phyloP scores from a whole-genome alignment of 2,888 invertebrate species.

The Noctua fimbriata region DNA sequence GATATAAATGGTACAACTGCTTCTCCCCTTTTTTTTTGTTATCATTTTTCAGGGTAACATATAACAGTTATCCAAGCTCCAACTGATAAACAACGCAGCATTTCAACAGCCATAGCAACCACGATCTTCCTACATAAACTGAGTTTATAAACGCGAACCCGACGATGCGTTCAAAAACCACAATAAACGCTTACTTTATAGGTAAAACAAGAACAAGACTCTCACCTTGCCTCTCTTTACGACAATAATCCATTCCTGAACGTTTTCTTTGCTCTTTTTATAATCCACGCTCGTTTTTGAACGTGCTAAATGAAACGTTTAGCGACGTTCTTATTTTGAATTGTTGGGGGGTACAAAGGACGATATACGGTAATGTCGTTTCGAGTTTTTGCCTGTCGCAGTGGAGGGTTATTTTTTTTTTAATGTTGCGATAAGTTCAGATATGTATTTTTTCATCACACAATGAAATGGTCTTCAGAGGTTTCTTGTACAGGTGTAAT shows the following conservation, averaged over 20 bases:
- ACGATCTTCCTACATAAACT: slow-evolving; percentile 56
- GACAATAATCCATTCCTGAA: slow-evolving; percentile 85
- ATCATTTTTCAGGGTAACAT: not conserved
- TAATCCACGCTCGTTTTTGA: slow-evolving; percentile 73
- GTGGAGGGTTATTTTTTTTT: slow-evolving; percentile 41
- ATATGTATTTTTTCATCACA: not conserved
- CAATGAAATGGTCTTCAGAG: rapidly evolving
- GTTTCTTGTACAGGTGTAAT: not conserved
- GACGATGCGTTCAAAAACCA: slow-evolving; percentile 78
- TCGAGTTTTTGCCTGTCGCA: slow-evolving; percentile 31
- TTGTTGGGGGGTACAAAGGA: slow-evolving; percentile 55
- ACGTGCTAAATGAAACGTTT: slow-evolving; percentile 70
- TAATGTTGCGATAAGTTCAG: not conserved
- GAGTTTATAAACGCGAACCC: slow-evolving; percentile 68
- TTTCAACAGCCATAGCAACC: slow-evolving; percentile 10
- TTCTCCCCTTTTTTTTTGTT: not conserved
- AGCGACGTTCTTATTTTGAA: slow-evolving; percentile 68
- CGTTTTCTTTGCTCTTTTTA: slow-evolving; percentile 76
- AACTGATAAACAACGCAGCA: slow-evolving; percentile 26
- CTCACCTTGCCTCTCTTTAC: slow-evolving; percentile 77
- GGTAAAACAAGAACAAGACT: slow-evolving; percentile 71
- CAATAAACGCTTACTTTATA: slow-evolving; percentile 85
- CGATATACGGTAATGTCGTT: slow-evolving; percentile 49
- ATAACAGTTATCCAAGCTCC: not conserved
- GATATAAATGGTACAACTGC: not conserved